phyloP scores from a whole-genome alignment of 1,140 invertebrate species.

The Penaeus indicus region DNA sequence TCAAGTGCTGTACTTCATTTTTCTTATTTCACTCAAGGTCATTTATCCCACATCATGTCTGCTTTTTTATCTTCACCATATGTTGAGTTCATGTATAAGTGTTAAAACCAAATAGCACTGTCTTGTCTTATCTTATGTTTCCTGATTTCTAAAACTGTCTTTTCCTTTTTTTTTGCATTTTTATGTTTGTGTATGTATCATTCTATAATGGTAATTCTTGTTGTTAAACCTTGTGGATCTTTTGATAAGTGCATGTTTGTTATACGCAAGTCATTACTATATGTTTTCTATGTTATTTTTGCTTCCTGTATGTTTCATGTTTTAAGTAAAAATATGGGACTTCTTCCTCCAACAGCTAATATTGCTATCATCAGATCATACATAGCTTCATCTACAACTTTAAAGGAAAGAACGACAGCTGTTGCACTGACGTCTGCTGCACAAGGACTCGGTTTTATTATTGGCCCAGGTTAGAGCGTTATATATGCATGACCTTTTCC shows the following conservation, averaged over 20 bases:
- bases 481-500: neutral
- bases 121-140: too few species aligned
- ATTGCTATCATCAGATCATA: slow-evolving; percentile 89
- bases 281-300: slow-evolving; percentile 1
- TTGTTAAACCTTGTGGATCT: neutral
- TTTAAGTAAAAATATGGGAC: neutral
- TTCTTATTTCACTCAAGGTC: too few species aligned
- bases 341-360: slow-evolving; percentile 78
- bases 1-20: too few species aligned
- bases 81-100: too few species aligned
- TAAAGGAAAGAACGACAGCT: slow-evolving; percentile 84
- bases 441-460: slow-evolving; percentile 89
- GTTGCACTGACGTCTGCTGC: slow-evolving; percentile 88
- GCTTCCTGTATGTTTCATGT: neutral
- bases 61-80: too few species aligned
- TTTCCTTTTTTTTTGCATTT: too few species aligned
- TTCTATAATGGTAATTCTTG: too few species aligned
- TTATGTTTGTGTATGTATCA: too few species aligned
- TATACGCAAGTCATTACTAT: neutral
- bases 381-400: slow-evolving; percentile 85
- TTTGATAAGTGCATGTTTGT: neutral
- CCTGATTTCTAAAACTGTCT: too few species aligned
- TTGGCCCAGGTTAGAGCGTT: slow-evolving; percentile 78
- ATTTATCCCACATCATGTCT: too few species aligned
- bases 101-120: too few species aligned